Conservation (phyloP, 2,113 vertebrate genomes). For the Ammodytes marinus region DNA sequence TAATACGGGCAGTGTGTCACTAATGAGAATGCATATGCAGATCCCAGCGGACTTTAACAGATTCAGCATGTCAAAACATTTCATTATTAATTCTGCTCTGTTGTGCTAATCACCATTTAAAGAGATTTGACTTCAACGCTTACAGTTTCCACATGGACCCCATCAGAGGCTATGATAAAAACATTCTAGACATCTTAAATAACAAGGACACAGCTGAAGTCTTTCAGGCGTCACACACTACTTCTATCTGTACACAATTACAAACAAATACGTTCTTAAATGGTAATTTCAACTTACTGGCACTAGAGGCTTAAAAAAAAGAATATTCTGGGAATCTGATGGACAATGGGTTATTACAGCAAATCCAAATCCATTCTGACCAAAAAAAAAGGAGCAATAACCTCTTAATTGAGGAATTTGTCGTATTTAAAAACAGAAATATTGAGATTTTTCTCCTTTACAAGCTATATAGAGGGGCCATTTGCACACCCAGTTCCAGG, state of each 20-base stretch:
- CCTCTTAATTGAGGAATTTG: constrained; percentile 37
- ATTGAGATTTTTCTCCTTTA: constrained; percentile 46
- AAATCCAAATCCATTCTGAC: constrained; percentile 37
- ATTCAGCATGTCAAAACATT: constrained; percentile 4
- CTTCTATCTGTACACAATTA: constrained; percentile 32
- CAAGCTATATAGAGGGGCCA: constrained; percentile 4
- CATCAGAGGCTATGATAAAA: not conserved
- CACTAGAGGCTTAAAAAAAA: constrained; percentile 33
- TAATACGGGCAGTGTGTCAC: not conserved
- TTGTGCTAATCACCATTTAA: not conserved
- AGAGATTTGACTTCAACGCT: not conserved
- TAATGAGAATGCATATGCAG: not conserved
- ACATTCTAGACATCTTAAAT: not conserved
- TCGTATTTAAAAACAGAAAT: constrained; percentile 44
- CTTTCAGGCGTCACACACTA: not conserved
- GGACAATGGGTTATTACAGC: constrained; percentile 33
- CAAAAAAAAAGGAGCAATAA: constrained; percentile 29
- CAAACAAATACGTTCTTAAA: constrained; percentile 43
- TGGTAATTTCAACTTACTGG: constrained; percentile 51
- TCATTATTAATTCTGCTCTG: not conserved
- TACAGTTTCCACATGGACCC: not conserved
- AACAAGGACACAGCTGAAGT: constrained; percentile 10
- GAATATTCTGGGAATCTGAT: constrained; percentile 56
- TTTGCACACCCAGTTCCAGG: constrained; percentile 67
- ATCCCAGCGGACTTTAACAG: not conserved